These are phyloP conservation scores for Ferdinandea cuprea DNA, from an alignment of 2,888 invertebrate species.

Conservation along the genomic window DNA sequence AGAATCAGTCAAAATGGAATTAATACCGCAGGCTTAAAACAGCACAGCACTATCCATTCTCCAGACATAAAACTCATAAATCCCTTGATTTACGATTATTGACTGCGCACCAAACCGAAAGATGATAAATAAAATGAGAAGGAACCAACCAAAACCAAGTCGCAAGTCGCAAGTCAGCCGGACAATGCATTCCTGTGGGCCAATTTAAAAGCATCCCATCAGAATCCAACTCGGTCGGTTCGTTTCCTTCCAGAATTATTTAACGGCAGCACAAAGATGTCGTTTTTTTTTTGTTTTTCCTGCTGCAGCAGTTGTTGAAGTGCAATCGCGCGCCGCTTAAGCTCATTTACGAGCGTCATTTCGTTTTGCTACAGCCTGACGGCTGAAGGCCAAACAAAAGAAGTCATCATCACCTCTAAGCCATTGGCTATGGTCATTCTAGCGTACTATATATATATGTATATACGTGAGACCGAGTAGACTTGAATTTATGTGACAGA, in stretches of 20 bases:
- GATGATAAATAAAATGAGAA: constrained; percentile 48
- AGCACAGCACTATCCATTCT: constrained; percentile 49
- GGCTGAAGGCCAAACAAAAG: constrained; percentile 64
- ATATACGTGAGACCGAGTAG: constrained; percentile 15
- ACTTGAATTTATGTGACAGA: constrained; percentile 68
- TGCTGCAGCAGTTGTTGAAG: constrained; percentile 16
- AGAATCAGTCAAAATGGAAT: constrained; percentile 72
- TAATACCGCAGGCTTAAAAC: constrained; percentile 74
- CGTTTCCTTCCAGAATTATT: constrained; percentile 19
- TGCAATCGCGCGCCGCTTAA: constrained; percentile 30
- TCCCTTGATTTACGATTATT: constrained; percentile 75
- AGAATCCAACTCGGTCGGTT: constrained; percentile 12
- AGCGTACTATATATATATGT: no score
- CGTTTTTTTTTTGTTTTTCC: neutral
- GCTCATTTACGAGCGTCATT: constrained; percentile 64
- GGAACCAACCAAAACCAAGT: neutral
- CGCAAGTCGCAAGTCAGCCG: constrained; percentile 4
- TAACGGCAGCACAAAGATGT: neutral
- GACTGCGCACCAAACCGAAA: constrained; percentile 70
- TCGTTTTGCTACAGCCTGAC: constrained; percentile 36
- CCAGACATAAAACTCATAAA: constrained; percentile 73
- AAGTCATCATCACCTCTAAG: constrained; percentile 71
- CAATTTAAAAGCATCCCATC: constrained; percentile 67
- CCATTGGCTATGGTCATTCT: constrained; percentile 60
- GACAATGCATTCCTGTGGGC: constrained; percentile 72